Evolutionary conservation across 2,888 invertebrate species (phyloP).

Genomic region (Notocelia uddmanniana): DNA sequence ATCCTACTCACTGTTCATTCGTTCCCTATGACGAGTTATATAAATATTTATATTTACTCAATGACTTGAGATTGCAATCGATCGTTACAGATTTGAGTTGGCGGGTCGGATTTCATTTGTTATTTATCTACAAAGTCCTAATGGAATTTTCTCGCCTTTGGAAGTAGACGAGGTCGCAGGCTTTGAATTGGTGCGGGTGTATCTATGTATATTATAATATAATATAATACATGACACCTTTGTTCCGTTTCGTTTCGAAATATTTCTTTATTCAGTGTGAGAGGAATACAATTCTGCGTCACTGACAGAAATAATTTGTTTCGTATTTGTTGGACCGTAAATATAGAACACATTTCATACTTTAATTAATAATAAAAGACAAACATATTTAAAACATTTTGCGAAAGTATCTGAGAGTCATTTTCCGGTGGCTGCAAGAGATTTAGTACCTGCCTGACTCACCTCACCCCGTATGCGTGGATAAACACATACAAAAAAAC

Average conservation of each 20-base stretch:
- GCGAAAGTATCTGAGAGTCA: too few relatives aligned
- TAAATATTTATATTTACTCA: constrained; percentile 15
- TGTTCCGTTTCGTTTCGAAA: background rate
- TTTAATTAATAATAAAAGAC: background rate
- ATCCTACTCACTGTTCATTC: too few relatives aligned
- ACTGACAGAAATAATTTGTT: background rate
- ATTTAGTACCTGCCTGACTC: too few relatives aligned
- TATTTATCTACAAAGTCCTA: constrained; percentile 40
- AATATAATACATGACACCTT: background rate
- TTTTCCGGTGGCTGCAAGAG: too few relatives aligned
- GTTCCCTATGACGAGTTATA: background rate
- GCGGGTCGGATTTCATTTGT: constrained; percentile 29
- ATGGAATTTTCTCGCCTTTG: constrained; percentile 38
- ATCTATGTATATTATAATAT: constrained; percentile 3
- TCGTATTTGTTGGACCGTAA: background rate
- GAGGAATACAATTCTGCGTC: background rate
- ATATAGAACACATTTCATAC: background rate
- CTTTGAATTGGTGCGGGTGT: constrained; percentile 4
- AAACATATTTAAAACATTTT: too few relatives aligned
- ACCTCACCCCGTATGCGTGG: too few relatives aligned
- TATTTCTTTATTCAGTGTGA: background rate
- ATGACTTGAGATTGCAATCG: constrained; percentile 17
- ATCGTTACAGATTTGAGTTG: constrained; percentile 29
- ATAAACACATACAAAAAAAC: too few relatives aligned
- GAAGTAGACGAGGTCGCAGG: constrained; percentile 14